These are phyloP conservation scores for Cyanoramphus novaezelandiae DNA, from an alignment of 2,113 vertebrate genomes.

Conservation along the genomic window DNA sequence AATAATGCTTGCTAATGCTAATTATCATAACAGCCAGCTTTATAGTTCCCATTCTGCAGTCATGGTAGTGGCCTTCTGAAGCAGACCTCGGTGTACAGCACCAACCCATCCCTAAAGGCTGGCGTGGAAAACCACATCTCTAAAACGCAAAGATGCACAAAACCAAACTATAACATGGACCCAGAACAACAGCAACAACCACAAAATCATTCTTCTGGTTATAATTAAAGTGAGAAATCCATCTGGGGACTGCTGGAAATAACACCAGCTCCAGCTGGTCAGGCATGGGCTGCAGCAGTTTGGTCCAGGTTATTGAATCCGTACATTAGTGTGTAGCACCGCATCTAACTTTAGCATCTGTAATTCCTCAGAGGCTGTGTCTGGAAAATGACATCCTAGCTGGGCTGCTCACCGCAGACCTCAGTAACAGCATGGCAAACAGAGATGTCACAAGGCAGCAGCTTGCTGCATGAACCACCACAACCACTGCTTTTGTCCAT, in stretches of 20 bases:
- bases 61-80: background rate
- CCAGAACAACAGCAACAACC: background rate
- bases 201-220: background rate
- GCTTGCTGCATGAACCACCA: background rate
- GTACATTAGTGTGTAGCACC: background rate
- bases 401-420: background rate
- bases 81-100: background rate
- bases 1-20: background rate
- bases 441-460: background rate
- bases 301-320: background rate
- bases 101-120: background rate
- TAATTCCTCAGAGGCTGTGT: background rate
- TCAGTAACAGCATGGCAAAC: background rate
- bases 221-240: background rate
- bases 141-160: background rate
- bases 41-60: background rate
- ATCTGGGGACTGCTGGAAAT: background rate
- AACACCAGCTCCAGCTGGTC: background rate
- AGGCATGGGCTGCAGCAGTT: background rate
- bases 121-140: background rate
- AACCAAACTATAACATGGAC: background rate
- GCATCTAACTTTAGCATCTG: background rate
- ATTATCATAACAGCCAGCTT: background rate
- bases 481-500: background rate
- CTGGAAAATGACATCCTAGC: background rate